These are phyloP conservation scores for Argya squamiceps DNA, from an alignment of 2,797 vertebrate genomes.

Conservation along the genomic window DNA sequence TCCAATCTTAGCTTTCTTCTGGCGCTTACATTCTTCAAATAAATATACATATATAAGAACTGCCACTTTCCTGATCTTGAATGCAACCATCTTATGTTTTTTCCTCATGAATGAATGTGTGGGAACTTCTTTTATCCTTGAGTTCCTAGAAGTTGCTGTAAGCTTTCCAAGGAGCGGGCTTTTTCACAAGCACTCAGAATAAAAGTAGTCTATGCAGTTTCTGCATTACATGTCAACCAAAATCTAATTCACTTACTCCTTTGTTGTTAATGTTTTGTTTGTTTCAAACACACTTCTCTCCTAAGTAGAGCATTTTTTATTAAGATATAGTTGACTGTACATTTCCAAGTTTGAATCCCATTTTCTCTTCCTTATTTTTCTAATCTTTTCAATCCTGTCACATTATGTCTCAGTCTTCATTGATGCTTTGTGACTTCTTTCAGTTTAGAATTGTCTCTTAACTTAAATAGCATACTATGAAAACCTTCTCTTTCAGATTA, in stretches of 20 bases:
- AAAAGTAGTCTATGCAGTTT: not conserved
- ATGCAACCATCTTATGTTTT: not conserved
- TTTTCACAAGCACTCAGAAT: not conserved
- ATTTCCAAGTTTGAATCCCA: not conserved
- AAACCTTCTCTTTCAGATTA: not conserved
- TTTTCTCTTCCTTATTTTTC: not conserved
- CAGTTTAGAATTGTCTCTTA: not conserved
- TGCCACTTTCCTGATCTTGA: not conserved
- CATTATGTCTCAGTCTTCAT: not conserved
- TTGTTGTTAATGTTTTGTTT: not conserved
- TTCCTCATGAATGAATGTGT: not conserved
- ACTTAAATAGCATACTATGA: not conserved
- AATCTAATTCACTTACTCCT: not conserved
- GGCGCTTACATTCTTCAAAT: not conserved
- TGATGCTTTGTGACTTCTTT: not conserved
- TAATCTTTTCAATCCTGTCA: not conserved
- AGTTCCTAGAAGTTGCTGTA: not conserved
- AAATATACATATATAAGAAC: not conserved
- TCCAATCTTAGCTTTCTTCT: not conserved
- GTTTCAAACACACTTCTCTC: not conserved
- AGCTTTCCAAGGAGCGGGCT: not conserved
- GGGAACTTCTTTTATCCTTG: not conserved
- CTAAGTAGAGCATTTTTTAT: not conserved
- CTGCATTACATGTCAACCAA: not conserved
- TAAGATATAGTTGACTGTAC: not conserved